Evolutionary conservation across 2,113 vertebrate genomes (phyloP), one percentile per base, ranked within the genome.

Genomic region (Pluvianellus socialis): DNA sequence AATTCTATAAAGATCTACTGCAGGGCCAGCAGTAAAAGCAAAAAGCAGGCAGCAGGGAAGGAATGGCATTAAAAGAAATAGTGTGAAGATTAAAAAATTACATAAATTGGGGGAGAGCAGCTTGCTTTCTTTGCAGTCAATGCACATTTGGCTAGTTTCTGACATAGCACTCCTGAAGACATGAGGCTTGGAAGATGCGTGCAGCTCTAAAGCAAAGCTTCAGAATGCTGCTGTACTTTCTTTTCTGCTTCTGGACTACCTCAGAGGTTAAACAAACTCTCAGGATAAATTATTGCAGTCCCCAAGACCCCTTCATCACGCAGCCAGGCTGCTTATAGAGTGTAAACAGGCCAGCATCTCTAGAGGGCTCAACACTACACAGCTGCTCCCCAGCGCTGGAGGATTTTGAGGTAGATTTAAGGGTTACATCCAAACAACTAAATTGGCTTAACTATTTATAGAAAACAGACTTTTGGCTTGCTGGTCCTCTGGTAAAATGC

Each of bases 361-460:
- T 12, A 56, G 63, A 83, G 58, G 23, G 71, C 71, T 91, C 84
- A n/a, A n/a, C 0, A 6, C 49, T 52, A 50, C 84, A 40, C 67
- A 72, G 93, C 79, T 85, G 88, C 79, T 83, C 33, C 75, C n/a
- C 71, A 30, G 71, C 0, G 0, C 47, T 12, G 33, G 24, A 38
- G 59, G 81, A 20, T 16, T 73, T 65, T 15, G 35, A 94, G 85
- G 45, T 32, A 81, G 85, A 53, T 71, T 87, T 81, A 92, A 91
- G 73, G 59, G 94, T 93, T 92, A 93, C 73, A 77, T 61, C 55
- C 92, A 93, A 93, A 94, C 88, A 90, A 73, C 38, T 63, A 76
- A 93, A 94, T 84, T 92, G 81, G 91, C 68, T 90, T 94, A 94
- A 53, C 91, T 93, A 70, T 93, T 94, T 89, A 87, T 91, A 87